Evolutionary conservation across 2,888 invertebrate species (phyloP).

Genomic region (Acleris cristana): DNA sequence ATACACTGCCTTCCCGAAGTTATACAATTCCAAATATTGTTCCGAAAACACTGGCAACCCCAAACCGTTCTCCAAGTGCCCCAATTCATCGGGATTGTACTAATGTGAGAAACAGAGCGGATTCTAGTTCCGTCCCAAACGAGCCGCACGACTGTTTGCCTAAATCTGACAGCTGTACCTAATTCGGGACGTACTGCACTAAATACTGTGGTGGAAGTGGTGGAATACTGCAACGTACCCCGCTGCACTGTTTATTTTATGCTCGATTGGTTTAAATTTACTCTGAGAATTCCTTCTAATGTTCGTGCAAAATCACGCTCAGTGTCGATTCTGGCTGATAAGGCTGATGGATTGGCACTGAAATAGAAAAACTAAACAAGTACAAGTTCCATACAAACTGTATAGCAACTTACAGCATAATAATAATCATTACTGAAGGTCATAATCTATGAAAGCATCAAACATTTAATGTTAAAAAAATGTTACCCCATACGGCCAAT

Average conservation of each 20-base stretch:
- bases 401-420: too few species aligned
- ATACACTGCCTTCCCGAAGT: slow-evolving; percentile 10
- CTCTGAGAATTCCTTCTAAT: not conserved
- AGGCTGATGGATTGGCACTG: too few species aligned
- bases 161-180: slow-evolving; percentile 71
- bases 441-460: too few species aligned
- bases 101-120: slow-evolving; percentile 73
- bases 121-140: slow-evolving; percentile 57
- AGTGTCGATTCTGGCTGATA: too few species aligned
- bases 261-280: slow-evolving; percentile 13
- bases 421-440: too few species aligned
- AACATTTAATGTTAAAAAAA: too few species aligned
- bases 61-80: slow-evolving; percentile 53
- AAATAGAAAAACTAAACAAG: too few species aligned
- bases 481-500: too few species aligned
- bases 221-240: slow-evolving; percentile 23
- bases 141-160: slow-evolving; percentile 64
- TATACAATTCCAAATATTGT: slow-evolving; percentile 20
- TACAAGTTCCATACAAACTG: too few species aligned
- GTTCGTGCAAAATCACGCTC: too few species aligned
- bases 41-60: slow-evolving; percentile 17
- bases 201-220: slow-evolving; percentile 28
- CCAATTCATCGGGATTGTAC: slow-evolving; percentile 69
- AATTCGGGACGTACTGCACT: slow-evolving; percentile 56
- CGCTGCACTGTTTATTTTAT: slow-evolving; percentile 13